Percentiles rank a stretch among this genome's conserved stretches.
These are phyloP conservation scores for Lucinisca nassula DNA, from an alignment of 2,888 invertebrate species.

Conservation along the genomic window DNA sequence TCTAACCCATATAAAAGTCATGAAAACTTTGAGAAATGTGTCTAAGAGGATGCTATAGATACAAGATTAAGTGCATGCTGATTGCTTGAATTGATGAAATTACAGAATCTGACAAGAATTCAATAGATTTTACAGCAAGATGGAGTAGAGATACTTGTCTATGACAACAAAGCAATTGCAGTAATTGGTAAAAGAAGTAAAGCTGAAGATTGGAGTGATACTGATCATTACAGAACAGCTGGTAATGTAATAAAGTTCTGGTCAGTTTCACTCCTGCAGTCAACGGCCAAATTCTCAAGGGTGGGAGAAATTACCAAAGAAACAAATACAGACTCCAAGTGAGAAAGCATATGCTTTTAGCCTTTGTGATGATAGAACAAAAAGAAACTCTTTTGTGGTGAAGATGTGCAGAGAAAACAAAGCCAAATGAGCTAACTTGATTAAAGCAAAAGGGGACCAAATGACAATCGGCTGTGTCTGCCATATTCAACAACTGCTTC, in stretches of 20 bases:
- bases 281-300: neutral
- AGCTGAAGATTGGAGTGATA: neutral
- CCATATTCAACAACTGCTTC: too few species aligned
- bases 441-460: neutral
- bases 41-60: neutral
- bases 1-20: conserved; percentile 34
- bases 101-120: neutral
- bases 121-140: neutral
- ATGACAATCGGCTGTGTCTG: too few species aligned
- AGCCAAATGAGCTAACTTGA: neutral
- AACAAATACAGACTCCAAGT: neutral
- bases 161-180: neutral
- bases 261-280: neutral
- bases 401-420: neutral
- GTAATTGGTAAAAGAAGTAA: neutral
- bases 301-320: neutral
- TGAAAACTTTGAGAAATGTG: neutral
- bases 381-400: neutral
- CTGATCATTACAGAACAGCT: neutral
- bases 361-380: neutral
- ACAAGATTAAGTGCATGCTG: neutral
- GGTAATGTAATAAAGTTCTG: neutral
- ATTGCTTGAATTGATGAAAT: neutral
- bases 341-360: neutral
- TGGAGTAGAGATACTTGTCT: neutral